These are phyloP conservation scores for Entomobrya proxima DNA, from an alignment of 2,888 invertebrate species.

Conservation along the genomic window DNA sequence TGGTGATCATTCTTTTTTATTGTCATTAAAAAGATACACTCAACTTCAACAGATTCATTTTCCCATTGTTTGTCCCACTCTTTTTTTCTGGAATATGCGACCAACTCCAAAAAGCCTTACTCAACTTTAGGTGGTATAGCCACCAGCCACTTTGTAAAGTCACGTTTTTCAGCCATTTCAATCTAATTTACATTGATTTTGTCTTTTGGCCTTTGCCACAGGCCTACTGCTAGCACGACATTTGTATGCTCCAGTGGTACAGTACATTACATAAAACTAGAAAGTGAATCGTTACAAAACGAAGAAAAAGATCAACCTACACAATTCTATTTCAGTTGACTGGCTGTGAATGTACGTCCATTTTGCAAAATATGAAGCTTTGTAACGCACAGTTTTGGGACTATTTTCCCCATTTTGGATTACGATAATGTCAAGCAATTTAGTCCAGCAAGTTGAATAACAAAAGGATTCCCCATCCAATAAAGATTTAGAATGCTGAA, in stretches of 20 bases:
- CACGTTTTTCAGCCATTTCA: not conserved
- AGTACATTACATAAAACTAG: not conserved
- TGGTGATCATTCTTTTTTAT: slow-evolving; percentile 46
- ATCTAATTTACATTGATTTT: not conserved
- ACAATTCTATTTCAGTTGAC: not conserved
- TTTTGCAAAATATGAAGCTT: not conserved
- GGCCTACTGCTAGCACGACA: slow-evolving; percentile 20
- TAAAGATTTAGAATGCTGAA: slow-evolving; percentile 1
- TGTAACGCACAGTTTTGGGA: too few species aligned
- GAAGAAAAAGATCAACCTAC: too few species aligned
- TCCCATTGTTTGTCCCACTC: slow-evolving; percentile 5
- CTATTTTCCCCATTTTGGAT: not conserved
- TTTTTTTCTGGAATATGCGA: not conserved
- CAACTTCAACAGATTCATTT: slow-evolving; percentile 31
- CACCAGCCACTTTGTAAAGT: not conserved
- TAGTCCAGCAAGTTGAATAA: not conserved
- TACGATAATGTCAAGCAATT: slow-evolving; percentile 16
- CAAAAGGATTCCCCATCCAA: slow-evolving; percentile 36
- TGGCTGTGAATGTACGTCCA: not conserved
- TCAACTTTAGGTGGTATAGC: too few species aligned
- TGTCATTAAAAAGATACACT: slow-evolving; percentile 58
- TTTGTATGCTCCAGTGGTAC: not conserved
- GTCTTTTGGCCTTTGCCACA: slow-evolving; percentile 11
- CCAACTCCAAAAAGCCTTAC: not conserved
- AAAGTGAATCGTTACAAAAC: not conserved